Evolutionary conservation across 2,113 vertebrate species (phyloP), one percentile per base, ranked within the genome.

Genomic region (Oryzias woworae): DNA sequence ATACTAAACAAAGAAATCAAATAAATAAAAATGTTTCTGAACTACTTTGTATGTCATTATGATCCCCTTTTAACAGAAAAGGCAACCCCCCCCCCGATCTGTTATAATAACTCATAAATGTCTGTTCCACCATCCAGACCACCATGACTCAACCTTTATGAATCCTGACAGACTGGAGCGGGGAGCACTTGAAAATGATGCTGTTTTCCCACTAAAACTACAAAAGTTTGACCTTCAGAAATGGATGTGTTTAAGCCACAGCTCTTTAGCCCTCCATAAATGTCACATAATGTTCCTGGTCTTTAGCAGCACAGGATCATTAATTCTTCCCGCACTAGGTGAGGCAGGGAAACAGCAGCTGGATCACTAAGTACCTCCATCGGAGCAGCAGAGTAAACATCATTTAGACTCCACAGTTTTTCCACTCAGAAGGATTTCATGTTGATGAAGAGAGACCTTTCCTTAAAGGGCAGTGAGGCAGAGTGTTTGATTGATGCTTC

Each of bases 321-420:
- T 90, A 91, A 87, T 87, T 77, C 84, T 71, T 71, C 80, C 70
- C 63, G 59, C 66, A 71, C 77, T 31, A 76, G 42, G 59, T 67
- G 75, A 62, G 53, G 63, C 66, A 66, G 79, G 73, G 82, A 88
- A 86, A 58, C 57, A 82, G 78, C 55, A 71, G 77, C 74, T 85
- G 61, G 92, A 93, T 94, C 91, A 90, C 85, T 94, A 90, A 92
- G 91, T 85, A 92, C 75, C 92, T 87, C 88, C 84, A 84, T 90
- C 90, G 76, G 82, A 87, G 75, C 76, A 87, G 81, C 87, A 92
- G 75, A 91, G 87, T 87, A 92, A 93, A 90, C 84, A 93, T 91
- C 76, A 87, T 92, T 92, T 93, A 91, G 89, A 94, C 86, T 86
- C 83, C 79, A 83, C 85, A 87, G 81, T 90, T 94, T 96, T 94